Evolutionary conservation across 2,113 vertebrate genomes (phyloP).

Genomic region (Tor tambroides): DNA sequence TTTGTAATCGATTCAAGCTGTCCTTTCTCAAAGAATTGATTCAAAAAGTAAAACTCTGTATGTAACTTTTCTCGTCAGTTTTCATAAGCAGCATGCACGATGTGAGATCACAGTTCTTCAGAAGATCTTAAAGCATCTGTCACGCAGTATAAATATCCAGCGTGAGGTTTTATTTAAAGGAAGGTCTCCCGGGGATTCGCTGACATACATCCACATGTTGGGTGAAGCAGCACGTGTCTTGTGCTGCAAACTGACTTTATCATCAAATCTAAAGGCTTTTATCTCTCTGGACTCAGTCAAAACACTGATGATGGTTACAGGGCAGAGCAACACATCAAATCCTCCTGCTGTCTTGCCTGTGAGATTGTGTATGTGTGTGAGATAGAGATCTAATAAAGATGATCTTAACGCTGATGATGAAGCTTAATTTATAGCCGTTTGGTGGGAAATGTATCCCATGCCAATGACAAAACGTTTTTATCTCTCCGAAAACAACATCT

Average conservation of each 20-base stretch:
- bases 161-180: conserved; percentile 10
- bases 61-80: background rate
- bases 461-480: background rate
- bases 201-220: background rate
- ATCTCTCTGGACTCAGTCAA: background rate
- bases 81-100: background rate
- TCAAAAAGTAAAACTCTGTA: background rate
- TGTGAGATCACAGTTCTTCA: conserved; percentile 16
- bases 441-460: background rate
- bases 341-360: background rate
- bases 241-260: conserved; percentile 5
- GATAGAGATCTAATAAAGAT: background rate
- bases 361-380: background rate
- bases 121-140: conserved; percentile 20
- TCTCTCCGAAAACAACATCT: background rate
- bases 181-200: background rate
- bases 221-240: background rate
- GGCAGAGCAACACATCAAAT: background rate
- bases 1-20: background rate
- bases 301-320: background rate
- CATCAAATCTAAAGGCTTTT: conserved; percentile 3
- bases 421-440: background rate
- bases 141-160: conserved; percentile 16
- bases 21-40: background rate
- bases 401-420: background rate